Conservation (phyloP, 1,140 invertebrate genomes). For the Trachymyrmex cornetzi region DNA sequence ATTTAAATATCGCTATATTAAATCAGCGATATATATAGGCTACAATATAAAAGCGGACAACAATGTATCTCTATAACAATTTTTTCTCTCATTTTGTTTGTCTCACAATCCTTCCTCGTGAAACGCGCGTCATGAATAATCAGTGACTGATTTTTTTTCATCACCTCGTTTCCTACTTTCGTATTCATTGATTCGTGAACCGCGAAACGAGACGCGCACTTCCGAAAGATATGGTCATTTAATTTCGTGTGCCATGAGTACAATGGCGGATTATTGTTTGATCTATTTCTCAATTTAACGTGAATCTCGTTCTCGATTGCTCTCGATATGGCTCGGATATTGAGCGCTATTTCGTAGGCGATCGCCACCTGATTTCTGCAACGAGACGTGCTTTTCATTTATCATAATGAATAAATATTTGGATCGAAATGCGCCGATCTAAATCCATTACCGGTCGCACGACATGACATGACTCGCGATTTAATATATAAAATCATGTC, state of each 20-base stretch:
- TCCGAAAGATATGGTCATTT: background rate
- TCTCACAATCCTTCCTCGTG: background rate
- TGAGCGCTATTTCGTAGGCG: background rate
- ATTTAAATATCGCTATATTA: constrained; percentile 5
- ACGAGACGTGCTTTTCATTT: constrained; percentile 38
- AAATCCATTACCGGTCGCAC: constrained; percentile 20
- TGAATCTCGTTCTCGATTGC: background rate
- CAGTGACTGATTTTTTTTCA: constrained; percentile 13
- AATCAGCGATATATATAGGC: background rate
- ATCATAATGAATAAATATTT: constrained; percentile 60
- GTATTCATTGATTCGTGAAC: constrained; percentile 22
- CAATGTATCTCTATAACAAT: background rate
- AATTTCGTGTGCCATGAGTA: background rate
- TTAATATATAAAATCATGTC: constrained; percentile 41
- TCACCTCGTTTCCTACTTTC: background rate
- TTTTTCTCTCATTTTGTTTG: background rate
- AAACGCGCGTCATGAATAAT: constrained; percentile 12
- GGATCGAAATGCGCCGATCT: constrained; percentile 11
- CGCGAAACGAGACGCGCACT: background rate
- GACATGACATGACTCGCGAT: constrained; percentile 5
- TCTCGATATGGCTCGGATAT: background rate
- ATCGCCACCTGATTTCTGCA: constrained; percentile 1
- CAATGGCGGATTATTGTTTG: constrained; percentile 19
- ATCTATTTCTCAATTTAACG: constrained; percentile 24
- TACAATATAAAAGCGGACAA: background rate